Evolutionary conservation across 2,113 vertebrate genomes (phyloP).

Genomic region (Ceuthmochares aereus): DNA sequence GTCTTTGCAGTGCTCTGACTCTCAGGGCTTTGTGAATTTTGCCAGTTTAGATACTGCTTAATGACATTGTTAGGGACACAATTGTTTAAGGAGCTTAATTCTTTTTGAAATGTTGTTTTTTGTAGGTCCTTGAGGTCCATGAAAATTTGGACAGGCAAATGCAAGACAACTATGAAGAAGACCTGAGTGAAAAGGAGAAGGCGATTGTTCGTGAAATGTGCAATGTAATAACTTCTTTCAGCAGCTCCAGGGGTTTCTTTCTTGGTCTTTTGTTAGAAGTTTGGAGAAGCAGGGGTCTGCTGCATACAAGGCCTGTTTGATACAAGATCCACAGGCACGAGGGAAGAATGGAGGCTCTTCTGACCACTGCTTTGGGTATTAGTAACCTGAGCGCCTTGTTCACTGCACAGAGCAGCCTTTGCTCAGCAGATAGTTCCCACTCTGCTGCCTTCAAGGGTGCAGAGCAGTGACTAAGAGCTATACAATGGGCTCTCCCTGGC

Average conservation of each 20-base stretch:
- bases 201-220: conserved; percentile 96
- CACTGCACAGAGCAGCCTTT: not conserved
- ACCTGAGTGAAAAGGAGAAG: conserved; percentile 95
- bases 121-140: conserved; percentile 93
- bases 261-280: not conserved
- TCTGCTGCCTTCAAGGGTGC: not conserved
- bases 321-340: not conserved
- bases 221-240: conserved; percentile 81
- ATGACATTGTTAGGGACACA: not conserved
- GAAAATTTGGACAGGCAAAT: conserved; percentile 93
- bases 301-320: not conserved
- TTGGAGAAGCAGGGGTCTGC: not conserved
- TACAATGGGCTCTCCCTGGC: not conserved
- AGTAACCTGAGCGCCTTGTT: not conserved
- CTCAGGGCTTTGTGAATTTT: not conserved
- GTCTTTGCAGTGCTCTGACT: not conserved
- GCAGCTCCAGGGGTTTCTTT: not conserved
- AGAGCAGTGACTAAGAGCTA: not conserved
- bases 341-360: not conserved
- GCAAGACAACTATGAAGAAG: conserved; percentile 90
- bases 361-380: not conserved
- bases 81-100: conserved; percentile 6
- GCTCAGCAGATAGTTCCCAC: not conserved
- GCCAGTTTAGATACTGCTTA: not conserved
- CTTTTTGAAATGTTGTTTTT: not conserved